A percentile compares a stretch with the other conserved stretches of the same genome.
Evolutionary conservation across 2,797 vertebrate species (phyloP).

Genomic region (Myotis pilosus): DNA sequence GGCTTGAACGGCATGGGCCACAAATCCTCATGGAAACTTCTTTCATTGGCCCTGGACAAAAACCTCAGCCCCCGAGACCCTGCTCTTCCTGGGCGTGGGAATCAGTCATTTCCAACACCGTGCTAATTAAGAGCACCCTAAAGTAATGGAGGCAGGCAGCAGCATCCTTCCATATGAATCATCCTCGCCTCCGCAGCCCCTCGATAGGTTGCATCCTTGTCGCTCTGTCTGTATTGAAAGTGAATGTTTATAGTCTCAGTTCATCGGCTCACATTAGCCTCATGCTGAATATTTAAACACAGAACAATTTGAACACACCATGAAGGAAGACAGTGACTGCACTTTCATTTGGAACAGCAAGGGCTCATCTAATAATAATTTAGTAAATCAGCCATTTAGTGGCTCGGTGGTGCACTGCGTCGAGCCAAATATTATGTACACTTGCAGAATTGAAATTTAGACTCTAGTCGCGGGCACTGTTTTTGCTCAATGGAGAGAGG

Average conservation of each 20-base stretch:
- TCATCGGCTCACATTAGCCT: slow-evolving; percentile 91
- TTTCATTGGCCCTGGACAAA: not conserved
- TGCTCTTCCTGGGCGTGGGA: slow-evolving; percentile 44
- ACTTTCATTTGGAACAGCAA: slow-evolving; percentile 87
- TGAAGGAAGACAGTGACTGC: slow-evolving; percentile 85
- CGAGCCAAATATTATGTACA: slow-evolving; percentile 84
- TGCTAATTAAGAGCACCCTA: slow-evolving; percentile 84
- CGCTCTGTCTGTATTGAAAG: slow-evolving; percentile 84
- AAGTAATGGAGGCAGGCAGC: slow-evolving; percentile 82
- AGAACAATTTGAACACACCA: slow-evolving; percentile 89
- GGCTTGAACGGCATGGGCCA: not conserved
- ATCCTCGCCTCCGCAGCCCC: slow-evolving; percentile 84
- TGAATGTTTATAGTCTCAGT: slow-evolving; percentile 88
- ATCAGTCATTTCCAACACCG: slow-evolving; percentile 77
- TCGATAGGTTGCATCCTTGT: slow-evolving; percentile 84
- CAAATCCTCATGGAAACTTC: not conserved
- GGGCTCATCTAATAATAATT: slow-evolving; percentile 88
- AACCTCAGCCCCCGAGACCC: not conserved
- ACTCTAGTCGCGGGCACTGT: slow-evolving; percentile 71
- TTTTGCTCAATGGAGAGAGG: slow-evolving; percentile 80
- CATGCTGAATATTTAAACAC: slow-evolving; percentile 91
- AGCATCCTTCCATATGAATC: slow-evolving; percentile 85
- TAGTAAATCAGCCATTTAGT: slow-evolving; percentile 90
- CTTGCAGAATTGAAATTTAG: slow-evolving; percentile 84
- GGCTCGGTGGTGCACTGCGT: slow-evolving; percentile 82